Evolutionary conservation across 2,113 vertebrate genomes (phyloP).

Genomic region (Carollia perspicillata): DNA sequence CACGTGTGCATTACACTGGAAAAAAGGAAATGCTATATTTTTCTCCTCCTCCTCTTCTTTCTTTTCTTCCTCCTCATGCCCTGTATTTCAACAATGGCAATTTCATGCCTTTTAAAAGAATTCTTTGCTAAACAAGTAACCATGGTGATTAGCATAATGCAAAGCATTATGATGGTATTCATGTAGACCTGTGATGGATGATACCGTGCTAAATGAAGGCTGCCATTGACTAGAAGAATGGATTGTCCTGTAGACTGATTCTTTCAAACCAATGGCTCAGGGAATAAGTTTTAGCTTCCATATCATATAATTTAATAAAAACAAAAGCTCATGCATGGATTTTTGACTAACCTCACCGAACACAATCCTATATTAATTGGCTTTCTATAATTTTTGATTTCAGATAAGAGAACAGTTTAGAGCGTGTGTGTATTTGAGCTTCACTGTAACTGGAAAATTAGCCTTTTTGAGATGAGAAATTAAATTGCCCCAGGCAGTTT

Average conservation of each 20-base stretch:
- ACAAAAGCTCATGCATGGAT: conserved; percentile 53
- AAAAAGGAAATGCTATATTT: not conserved
- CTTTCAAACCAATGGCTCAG: conserved; percentile 36
- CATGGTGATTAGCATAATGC: not conserved
- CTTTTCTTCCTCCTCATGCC: not conserved
- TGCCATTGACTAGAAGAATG: conserved; percentile 4
- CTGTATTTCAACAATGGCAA: not conserved
- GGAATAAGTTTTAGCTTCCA: conserved; percentile 38
- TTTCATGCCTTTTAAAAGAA: conserved; percentile 50
- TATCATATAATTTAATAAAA: conserved; percentile 64
- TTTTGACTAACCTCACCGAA: conserved; percentile 24
- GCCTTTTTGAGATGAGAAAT: conserved; percentile 71
- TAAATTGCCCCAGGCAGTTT: conserved; percentile 63
- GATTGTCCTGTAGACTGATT: not conserved
- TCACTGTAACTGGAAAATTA: conserved; percentile 58
- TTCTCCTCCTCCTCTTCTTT: not conserved
- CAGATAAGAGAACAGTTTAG: conserved; percentile 57
- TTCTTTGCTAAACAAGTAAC: conserved; percentile 43
- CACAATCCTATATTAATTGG: conserved; percentile 63
- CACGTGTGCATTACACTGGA: not conserved
- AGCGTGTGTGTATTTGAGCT: not conserved
- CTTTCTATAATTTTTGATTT: conserved; percentile 63
- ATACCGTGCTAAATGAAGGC: conserved; percentile 28
- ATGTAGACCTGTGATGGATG: conserved; percentile 39
- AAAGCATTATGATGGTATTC: not conserved